Evolutionary conservation across 2,888 invertebrate species (phyloP).

Genomic region (Melinaea marsaeus): DNA sequence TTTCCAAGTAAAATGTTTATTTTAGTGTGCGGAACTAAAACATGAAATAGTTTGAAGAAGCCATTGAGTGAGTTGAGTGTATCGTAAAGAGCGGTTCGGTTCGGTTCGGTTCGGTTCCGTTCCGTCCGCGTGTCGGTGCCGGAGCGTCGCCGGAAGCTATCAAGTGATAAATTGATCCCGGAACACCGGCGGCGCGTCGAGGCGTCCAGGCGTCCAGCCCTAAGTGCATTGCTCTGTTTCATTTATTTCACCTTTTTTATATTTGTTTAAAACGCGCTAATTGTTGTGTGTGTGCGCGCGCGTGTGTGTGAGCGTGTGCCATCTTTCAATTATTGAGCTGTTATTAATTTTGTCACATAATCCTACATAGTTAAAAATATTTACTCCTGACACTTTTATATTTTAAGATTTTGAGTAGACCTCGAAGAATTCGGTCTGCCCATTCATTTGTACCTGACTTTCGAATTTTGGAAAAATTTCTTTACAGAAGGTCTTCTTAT

Average conservation of each 20-base stretch:
- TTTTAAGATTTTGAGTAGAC: too few species aligned
- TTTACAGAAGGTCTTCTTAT: too few species aligned
- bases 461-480: too few species aligned
- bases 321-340: constrained; percentile 29
- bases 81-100: constrained; percentile 46
- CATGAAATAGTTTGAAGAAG: constrained; percentile 42
- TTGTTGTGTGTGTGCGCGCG: too few species aligned
- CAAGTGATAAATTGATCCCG: constrained; percentile 75
- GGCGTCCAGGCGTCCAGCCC: constrained; percentile 43
- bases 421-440: too few species aligned
- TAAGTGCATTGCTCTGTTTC: constrained; percentile 62
- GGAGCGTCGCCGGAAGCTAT: constrained; percentile 68
- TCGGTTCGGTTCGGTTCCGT: constrained; percentile 37
- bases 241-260: constrained; percentile 25
- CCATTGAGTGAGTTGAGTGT: constrained; percentile 41
- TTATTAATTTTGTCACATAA: too few species aligned
- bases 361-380: too few species aligned
- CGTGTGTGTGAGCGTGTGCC: constrained; percentile 30
- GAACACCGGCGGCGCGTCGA: constrained; percentile 67
- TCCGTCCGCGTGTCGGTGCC: constrained; percentile 37
- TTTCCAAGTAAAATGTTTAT: too few species aligned
- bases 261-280: constrained; percentile 29
- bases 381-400: too few species aligned
- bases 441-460: too few species aligned
- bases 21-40: not conserved